Evolutionary conservation across 2,113 vertebrate genomes (phyloP).

Genomic region (Oryzias curvinotus): DNA sequence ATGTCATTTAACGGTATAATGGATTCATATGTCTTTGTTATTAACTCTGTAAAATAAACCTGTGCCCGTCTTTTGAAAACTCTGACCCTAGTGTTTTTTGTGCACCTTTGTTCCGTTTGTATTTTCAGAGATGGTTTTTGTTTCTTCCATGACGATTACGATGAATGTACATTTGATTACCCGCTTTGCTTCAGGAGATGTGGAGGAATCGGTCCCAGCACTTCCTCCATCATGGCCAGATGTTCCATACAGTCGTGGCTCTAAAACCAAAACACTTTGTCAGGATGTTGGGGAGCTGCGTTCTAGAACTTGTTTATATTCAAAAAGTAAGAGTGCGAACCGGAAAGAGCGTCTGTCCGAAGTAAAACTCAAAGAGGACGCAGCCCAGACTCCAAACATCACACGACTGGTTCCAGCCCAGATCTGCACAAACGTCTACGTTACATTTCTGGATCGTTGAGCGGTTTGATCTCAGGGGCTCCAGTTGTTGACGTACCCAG

Average conservation of each 20-base stretch:
- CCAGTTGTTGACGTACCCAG: slow-evolving; percentile 77
- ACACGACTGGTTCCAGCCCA: slow-evolving; percentile 94
- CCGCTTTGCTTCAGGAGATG: slow-evolving; percentile 52
- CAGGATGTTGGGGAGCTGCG: not conserved
- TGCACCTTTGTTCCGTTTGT: too few relatives aligned
- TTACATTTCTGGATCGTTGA: not conserved
- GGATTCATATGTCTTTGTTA: too few relatives aligned
- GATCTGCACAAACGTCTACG: slow-evolving; percentile 69
- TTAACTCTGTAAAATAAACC: too few relatives aligned
- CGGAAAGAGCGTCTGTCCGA: slow-evolving; percentile 89
- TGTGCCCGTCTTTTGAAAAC: too few relatives aligned
- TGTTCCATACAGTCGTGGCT: slow-evolving; percentile 94
- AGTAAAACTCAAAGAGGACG: slow-evolving; percentile 92
- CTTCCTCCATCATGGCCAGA: slow-evolving; percentile 95
- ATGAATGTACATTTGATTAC: slow-evolving; percentile 5
- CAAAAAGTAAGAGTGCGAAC: slow-evolving; percentile 56
- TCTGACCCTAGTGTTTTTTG: too few relatives aligned
- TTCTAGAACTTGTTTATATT: too few relatives aligned
- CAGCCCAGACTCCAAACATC: slow-evolving; percentile 97
- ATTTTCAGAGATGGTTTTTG: too few relatives aligned
- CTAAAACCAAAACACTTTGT: slow-evolving; percentile 62
- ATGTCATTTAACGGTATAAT: too few relatives aligned
- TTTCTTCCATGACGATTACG: too few relatives aligned
- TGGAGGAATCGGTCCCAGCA: slow-evolving; percentile 87
- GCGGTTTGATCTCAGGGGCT: not conserved